These are phyloP conservation scores for Caenorhabditis remanei DNA, from an alignment of 1,140 invertebrate genomes.

Conservation along the genomic window DNA sequence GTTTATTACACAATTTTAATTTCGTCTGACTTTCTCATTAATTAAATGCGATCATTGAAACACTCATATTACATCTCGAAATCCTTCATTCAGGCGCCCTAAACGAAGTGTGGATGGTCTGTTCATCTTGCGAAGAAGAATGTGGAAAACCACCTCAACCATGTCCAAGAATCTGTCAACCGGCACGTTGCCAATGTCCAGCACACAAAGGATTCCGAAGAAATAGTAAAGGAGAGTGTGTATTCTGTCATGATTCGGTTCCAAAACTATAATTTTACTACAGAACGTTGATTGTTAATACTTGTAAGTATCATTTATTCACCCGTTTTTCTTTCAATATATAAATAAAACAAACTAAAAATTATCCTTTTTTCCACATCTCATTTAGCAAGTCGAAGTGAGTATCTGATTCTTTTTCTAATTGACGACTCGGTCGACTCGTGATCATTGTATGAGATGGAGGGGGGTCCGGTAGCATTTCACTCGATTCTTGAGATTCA, in stretches of 20 bases:
- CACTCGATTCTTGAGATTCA: background rate
- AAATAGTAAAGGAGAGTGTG: conserved; percentile 41
- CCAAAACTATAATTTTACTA: background rate
- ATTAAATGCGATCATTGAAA: background rate
- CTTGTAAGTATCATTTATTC: background rate
- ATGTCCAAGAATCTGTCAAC: conserved; percentile 58
- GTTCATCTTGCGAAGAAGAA: conserved; percentile 57
- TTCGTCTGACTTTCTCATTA: background rate
- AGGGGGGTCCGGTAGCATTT: conserved; percentile 22
- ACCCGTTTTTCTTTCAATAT: background rate
- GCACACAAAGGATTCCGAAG: conserved; percentile 60
- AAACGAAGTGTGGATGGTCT: conserved; percentile 60
- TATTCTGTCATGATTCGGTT: conserved; percentile 29
- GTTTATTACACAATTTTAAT: too few species aligned
- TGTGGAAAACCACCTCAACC: conserved; percentile 48
- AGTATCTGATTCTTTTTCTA: conserved; percentile 56
- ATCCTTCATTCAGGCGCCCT: conserved; percentile 22
- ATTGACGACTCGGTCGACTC: conserved; percentile 37
- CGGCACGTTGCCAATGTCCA: conserved; percentile 58
- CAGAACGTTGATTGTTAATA: background rate
- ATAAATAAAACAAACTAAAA: background rate
- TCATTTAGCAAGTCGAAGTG: conserved; percentile 57
- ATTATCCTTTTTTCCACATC: conserved; percentile 59
- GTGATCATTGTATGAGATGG: conserved; percentile 38
- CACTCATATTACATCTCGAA: background rate